A percentile compares a stretch with the other conserved stretches of the same genome.
Conservation (phyloP, 2,113 vertebrate genomes). For the Daubentonia madagascariensis region DNA sequence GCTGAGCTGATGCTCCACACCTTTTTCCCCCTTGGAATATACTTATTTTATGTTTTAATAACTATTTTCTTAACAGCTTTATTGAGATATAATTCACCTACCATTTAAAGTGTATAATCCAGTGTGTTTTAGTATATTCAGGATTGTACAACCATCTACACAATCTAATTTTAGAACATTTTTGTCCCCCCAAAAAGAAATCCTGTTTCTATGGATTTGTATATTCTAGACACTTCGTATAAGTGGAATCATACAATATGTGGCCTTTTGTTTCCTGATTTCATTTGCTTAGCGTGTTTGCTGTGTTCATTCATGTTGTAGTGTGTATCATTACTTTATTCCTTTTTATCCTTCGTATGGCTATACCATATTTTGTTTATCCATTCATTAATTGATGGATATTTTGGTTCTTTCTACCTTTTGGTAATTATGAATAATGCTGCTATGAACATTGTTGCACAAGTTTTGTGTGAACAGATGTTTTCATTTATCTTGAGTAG, state of each 20-base stretch:
- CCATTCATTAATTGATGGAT: background rate
- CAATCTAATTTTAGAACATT: background rate
- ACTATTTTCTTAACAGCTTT: background rate
- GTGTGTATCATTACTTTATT: background rate
- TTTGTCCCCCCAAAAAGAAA: background rate
- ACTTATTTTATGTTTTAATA: background rate
- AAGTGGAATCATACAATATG: background rate
- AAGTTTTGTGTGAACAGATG: background rate
- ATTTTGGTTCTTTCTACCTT: background rate
- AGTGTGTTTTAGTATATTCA: background rate
- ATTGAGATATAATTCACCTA: background rate
- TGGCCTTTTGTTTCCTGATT: background rate
- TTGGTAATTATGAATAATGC: background rate
- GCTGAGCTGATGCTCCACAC: background rate
- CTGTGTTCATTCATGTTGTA: background rate
- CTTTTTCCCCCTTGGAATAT: background rate
- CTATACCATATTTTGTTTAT: background rate
- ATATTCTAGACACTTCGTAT: background rate
- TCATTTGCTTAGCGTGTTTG: background rate
- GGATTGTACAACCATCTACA: background rate
- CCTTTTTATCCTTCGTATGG: background rate
- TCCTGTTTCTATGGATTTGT: background rate
- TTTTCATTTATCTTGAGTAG: background rate
- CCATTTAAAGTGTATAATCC: background rate
- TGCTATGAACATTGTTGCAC: background rate